These are phyloP conservation scores for Lydus trimaculatus DNA, from an alignment of 2,888 invertebrate species.

Conservation along the genomic window DNA sequence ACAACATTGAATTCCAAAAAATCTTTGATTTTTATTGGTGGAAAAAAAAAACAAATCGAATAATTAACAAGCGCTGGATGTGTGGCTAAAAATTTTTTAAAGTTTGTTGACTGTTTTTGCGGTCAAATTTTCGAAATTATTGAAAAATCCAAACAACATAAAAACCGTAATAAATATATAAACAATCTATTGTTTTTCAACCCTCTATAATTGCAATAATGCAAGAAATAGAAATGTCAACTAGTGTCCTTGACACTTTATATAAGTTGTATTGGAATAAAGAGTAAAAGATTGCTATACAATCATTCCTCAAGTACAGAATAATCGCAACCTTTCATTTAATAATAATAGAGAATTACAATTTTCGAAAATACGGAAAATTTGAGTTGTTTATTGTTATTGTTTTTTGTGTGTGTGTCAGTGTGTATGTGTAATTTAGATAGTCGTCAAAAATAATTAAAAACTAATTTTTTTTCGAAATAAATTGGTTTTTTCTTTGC, in stretches of 20 bases:
- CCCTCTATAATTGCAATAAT: constrained; percentile 23
- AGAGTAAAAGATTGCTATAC: constrained; percentile 24
- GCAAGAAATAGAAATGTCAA: constrained; percentile 42
- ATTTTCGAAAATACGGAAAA: not conserved
- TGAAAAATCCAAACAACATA: too few species aligned
- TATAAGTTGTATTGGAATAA: constrained; percentile 29
- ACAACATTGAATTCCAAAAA: too few species aligned
- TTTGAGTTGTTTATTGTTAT: not conserved
- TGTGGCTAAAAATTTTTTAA: too few species aligned
- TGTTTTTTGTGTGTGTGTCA: not conserved
- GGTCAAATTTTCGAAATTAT: too few species aligned
- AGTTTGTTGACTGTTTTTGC: too few species aligned
- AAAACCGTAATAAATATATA: constrained; percentile 10
- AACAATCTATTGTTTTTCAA: constrained; percentile 26
- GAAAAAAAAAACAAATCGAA: too few species aligned
- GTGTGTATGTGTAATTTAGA: not conserved
- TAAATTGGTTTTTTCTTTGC: not conserved
- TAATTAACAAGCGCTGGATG: too few species aligned
- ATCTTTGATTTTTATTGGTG: too few species aligned
- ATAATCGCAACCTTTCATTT: constrained; percentile 32
- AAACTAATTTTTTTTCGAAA: not conserved
- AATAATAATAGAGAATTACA: not conserved
- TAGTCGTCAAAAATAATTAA: not conserved
- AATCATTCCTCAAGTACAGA: constrained; percentile 33
- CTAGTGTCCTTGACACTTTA: constrained; percentile 44